Percentiles rank a stretch among this genome's conserved stretches.
Conservation (phyloP, 2,113 vertebrate genomes). For the Amblyornis subalaris region DNA sequence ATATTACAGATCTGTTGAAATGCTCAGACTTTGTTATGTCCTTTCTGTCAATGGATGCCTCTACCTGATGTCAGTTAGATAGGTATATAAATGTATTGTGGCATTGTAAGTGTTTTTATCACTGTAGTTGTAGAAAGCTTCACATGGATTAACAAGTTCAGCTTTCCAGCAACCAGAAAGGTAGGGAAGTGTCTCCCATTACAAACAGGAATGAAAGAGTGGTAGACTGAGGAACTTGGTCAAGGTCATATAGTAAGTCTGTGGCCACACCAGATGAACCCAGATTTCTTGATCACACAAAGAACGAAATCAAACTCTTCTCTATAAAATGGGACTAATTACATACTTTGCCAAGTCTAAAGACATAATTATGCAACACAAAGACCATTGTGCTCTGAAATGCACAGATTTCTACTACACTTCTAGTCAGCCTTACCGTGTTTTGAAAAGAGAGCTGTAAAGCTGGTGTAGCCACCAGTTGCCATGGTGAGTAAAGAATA, state of each 20-base stretch:
- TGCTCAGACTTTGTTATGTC: not conserved
- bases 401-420: not conserved
- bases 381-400: not conserved
- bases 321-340: not conserved
- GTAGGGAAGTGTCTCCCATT: not conserved
- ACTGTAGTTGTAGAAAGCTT: not conserved
- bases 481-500: conserved; percentile 23
- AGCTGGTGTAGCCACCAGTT: not conserved
- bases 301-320: not conserved
- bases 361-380: not conserved
- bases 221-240: not conserved
- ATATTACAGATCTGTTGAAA: conserved; percentile 21
- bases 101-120: not conserved
- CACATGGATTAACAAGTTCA: not conserved
- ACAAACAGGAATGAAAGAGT: not conserved
- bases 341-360: not conserved
- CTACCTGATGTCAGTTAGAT: not conserved
- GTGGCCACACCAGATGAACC: not conserved
- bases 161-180: not conserved
- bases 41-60: not conserved
- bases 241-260: not conserved
- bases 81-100: not conserved
- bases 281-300: not conserved
- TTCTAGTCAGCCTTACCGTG: not conserved
- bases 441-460: not conserved